phyloP scores from a whole-genome alignment of 1,140 invertebrate species.

The Potamilus streckersoni region DNA sequence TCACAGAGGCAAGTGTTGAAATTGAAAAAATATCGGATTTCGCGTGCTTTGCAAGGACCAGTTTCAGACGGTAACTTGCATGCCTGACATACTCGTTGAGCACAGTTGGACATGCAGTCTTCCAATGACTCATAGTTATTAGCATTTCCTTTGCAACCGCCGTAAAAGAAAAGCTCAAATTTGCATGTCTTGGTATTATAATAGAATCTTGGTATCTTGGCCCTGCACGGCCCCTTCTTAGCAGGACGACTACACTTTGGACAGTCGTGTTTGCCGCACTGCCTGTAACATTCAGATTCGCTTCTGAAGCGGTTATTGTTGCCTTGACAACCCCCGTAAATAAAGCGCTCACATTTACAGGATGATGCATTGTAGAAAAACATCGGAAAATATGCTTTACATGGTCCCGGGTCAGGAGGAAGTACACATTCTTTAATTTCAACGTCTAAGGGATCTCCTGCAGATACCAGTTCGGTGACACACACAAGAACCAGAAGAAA shows the following conservation, averaged over 20 bases:
- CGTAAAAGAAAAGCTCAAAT: conserved; percentile 62
- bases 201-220: conserved; percentile 72
- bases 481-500: too few species aligned
- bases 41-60: conserved; percentile 46
- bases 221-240: conserved; percentile 72
- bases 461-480: too few species aligned
- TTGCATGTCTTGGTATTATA: conserved; percentile 70
- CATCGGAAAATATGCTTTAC: too few species aligned
- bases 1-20: conserved; percentile 58
- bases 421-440: too few species aligned
- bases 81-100: background rate
- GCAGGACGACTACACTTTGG: conserved; percentile 44
- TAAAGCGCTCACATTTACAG: conserved; percentile 51
- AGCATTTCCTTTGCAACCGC: conserved; percentile 63
- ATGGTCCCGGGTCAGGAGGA: too few species aligned
- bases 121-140: conserved; percentile 61
- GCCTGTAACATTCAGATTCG: conserved; percentile 8
- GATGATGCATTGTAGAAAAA: conserved; percentile 47
- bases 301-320: conserved; percentile 23
- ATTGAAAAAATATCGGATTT: conserved; percentile 66
- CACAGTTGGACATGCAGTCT: conserved; percentile 59
- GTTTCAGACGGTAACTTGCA: conserved; percentile 16
- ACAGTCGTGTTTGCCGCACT: conserved; percentile 19
- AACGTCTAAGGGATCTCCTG: too few species aligned
- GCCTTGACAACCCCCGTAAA: conserved; percentile 6